A percentile compares a stretch with the other conserved stretches of the same genome.
phyloP scores from a whole-genome alignment of 23 tunicate genomes.

The Corella eumyota region DNA sequence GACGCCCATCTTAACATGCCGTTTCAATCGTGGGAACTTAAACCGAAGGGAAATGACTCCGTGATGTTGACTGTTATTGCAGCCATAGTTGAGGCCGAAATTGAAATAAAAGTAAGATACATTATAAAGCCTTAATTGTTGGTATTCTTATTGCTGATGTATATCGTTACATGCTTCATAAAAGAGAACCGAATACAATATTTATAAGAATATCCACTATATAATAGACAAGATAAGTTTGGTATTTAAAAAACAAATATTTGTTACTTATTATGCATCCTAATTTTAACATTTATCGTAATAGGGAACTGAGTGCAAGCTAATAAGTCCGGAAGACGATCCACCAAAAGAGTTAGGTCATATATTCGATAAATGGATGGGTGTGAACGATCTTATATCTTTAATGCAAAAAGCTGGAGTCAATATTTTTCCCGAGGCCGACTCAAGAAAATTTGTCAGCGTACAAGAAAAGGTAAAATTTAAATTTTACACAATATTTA shows the following conservation, averaged over 20 bases:
- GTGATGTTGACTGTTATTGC: constrained; percentile 45
- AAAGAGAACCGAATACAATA: background rate
- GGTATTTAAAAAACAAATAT: background rate
- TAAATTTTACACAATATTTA: background rate
- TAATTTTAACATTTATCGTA: background rate
- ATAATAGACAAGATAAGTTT: no score
- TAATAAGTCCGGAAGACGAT: constrained; percentile 59
- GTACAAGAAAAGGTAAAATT: constrained; percentile 49
- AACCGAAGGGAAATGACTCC: constrained; percentile 39
- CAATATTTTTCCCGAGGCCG: constrained; percentile 75
- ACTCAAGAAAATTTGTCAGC: constrained; percentile 77
- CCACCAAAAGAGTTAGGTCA: constrained; percentile 45
- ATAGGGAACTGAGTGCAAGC: constrained; percentile 50
- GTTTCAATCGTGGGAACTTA: constrained; percentile 68
- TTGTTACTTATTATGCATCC: background rate
- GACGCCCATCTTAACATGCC: constrained; percentile 90
- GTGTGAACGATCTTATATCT: constrained; percentile 14
- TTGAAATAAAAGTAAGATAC: constrained; percentile 72
- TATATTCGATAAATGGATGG: constrained; percentile 74
- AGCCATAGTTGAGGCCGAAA: constrained; percentile 45
- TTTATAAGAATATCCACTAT: no score
- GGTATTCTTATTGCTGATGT: background rate
- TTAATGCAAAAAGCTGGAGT: constrained; percentile 49
- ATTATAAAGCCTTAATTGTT: background rate
- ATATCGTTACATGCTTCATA: background rate